Evolutionary conservation across 2,888 invertebrate species (phyloP).

Genomic region (Plebejus anna): DNA sequence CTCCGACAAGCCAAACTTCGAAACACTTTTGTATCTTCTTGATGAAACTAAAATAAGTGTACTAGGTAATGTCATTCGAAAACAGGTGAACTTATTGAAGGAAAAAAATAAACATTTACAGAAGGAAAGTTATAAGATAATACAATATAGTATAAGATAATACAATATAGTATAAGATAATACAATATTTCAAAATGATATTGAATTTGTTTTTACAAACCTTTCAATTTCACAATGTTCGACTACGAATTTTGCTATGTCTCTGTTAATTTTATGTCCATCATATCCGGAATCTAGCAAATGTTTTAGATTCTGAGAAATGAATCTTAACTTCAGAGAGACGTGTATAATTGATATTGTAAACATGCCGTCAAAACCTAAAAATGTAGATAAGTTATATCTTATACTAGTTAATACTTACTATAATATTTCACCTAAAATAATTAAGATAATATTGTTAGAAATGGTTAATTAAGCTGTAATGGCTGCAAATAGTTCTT

Average conservation of each 20-base stretch:
- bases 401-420: too few relatives aligned
- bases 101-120: too few relatives aligned
- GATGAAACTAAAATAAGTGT: conserved; percentile 37
- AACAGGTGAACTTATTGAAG: too few relatives aligned
- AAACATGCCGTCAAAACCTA: conserved; percentile 42
- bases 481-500: too few relatives aligned
- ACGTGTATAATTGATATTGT: conserved; percentile 39
- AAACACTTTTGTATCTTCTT: conserved; percentile 38
- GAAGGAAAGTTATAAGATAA: too few relatives aligned
- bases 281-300: conserved; percentile 35
- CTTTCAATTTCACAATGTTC: conserved; percentile 37
- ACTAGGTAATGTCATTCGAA: background rate
- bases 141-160: too few relatives aligned
- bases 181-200: too few relatives aligned
- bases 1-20: conserved; percentile 38
- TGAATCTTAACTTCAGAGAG: conserved; percentile 40
- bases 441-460: too few relatives aligned
- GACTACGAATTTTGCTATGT: conserved; percentile 36
- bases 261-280: conserved; percentile 32
- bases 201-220: conserved; percentile 28
- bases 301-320: conserved; percentile 35
- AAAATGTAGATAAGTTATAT: conserved; percentile 21
- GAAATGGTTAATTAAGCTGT: too few relatives aligned
- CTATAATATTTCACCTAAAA: too few relatives aligned
- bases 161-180: too few relatives aligned